phyloP scores from a whole-genome alignment of 2,113 vertebrate genomes.

The Vidua macroura region DNA sequence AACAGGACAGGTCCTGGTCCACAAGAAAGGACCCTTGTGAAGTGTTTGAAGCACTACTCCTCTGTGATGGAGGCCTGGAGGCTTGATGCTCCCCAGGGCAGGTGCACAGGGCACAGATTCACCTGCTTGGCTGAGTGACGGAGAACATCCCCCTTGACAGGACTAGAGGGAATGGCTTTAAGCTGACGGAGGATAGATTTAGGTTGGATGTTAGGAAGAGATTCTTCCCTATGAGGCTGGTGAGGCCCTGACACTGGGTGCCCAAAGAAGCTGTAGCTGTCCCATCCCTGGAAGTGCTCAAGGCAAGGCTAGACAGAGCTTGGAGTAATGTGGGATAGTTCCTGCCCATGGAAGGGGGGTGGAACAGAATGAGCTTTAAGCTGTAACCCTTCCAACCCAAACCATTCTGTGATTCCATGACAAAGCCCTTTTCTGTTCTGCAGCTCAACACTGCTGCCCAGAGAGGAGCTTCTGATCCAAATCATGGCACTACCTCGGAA shows the following conservation, averaged over 20 bases:
- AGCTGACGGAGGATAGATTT: neutral
- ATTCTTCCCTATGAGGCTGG: neutral
- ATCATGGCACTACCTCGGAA: neutral
- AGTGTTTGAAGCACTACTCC: neutral
- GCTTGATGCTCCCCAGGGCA: neutral
- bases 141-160: neutral
- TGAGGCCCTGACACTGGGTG: neutral
- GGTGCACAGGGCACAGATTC: neutral
- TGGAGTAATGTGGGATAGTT: neutral
- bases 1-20: neutral
- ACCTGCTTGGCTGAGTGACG: fast-evolving
- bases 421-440: neutral
- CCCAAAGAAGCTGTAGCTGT: neutral
- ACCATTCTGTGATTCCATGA: neutral
- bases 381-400: neutral
- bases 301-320: neutral
- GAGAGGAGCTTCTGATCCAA: neutral
- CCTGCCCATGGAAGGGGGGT: neutral
- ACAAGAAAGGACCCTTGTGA: neutral
- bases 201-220: neutral
- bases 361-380: neutral
- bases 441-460: neutral
- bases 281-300: neutral
- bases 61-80: neutral
- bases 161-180: neutral